Evolutionary conservation across 2,888 invertebrate genomes (phyloP).

Genomic region (Craniophora ligustri): DNA sequence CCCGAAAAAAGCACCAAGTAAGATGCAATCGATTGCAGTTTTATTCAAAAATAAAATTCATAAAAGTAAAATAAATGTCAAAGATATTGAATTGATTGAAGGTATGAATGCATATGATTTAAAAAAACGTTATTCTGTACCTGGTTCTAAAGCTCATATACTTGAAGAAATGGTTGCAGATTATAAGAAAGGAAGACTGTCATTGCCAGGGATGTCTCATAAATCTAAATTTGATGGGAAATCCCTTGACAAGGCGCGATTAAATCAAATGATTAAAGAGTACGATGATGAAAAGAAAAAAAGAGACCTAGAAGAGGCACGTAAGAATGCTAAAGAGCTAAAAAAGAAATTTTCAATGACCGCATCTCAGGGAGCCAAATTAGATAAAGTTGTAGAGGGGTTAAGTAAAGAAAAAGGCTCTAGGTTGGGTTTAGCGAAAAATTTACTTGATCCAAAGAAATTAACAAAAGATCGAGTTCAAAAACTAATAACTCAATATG

Average conservation of each 20-base stretch:
- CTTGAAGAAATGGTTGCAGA: constrained; percentile 60
- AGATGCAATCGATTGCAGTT: constrained; percentile 20
- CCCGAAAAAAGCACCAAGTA: neutral
- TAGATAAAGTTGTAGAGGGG: constrained; percentile 24
- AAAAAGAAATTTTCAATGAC: constrained; percentile 34
- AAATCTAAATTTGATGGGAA: constrained; percentile 52
- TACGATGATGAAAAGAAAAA: constrained; percentile 48
- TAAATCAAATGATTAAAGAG: constrained; percentile 52
- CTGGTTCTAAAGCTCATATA: constrained; percentile 51
- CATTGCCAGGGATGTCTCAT: constrained; percentile 50
- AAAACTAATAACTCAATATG: constrained; percentile 26
- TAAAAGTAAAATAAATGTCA: constrained; percentile 48
- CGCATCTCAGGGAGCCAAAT: constrained; percentile 3
- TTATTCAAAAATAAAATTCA: constrained; percentile 56
- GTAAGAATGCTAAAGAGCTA: constrained; percentile 20
- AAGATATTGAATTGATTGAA: constrained; percentile 57
- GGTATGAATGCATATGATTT: constrained; percentile 47
- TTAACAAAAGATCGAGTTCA: constrained; percentile 32
- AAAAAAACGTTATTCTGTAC: constrained; percentile 52
- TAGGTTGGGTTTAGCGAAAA: constrained; percentile 9
- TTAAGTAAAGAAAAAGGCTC: constrained; percentile 28
- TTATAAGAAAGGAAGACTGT: constrained; percentile 55
- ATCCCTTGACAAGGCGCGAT: constrained; percentile 48
- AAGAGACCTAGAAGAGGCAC: constrained; percentile 22
- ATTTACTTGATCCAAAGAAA: constrained; percentile 32